A percentile compares a stretch with the other conserved stretches of the same genome.
phyloP scores from a whole-genome alignment of 2,797 vertebrate species.

The Dryobates pubescens region DNA sequence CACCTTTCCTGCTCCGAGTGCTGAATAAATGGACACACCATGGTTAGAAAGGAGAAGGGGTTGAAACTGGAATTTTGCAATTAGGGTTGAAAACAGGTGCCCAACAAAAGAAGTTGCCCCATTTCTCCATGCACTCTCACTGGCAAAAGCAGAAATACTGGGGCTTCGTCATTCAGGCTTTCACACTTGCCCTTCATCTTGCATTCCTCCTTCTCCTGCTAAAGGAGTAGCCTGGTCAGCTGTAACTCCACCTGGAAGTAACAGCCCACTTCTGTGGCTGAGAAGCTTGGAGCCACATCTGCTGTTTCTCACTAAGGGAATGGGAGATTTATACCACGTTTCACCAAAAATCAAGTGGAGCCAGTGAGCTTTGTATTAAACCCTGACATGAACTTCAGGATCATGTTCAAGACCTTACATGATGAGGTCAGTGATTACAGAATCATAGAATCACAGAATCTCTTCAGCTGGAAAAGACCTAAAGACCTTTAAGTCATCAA shows the following conservation, averaged over 20 bases:
- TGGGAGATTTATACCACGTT: neutral
- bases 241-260: neutral
- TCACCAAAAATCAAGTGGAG: neutral
- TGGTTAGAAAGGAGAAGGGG: neutral
- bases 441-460: too few relatives aligned
- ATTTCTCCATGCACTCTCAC: neutral
- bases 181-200: neutral
- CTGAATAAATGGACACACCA: accelerated
- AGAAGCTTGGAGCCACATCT: neutral
- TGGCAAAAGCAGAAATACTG: neutral
- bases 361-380: neutral
- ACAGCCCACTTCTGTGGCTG: neutral
- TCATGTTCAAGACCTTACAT: neutral
- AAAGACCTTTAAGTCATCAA: too few relatives aligned
- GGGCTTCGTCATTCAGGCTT: neutral
- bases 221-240: neutral
- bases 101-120: neutral
- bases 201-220: neutral
- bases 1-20: accelerated
- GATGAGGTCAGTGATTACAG: neutral
- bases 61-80: neutral
- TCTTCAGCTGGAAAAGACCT: too few relatives aligned
- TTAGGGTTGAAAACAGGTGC: neutral
- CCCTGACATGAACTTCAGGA: neutral
- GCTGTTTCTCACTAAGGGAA: neutral